Conservation (phyloP, 2,113 vertebrate genomes). For the Synodontis membranacea region DNA sequence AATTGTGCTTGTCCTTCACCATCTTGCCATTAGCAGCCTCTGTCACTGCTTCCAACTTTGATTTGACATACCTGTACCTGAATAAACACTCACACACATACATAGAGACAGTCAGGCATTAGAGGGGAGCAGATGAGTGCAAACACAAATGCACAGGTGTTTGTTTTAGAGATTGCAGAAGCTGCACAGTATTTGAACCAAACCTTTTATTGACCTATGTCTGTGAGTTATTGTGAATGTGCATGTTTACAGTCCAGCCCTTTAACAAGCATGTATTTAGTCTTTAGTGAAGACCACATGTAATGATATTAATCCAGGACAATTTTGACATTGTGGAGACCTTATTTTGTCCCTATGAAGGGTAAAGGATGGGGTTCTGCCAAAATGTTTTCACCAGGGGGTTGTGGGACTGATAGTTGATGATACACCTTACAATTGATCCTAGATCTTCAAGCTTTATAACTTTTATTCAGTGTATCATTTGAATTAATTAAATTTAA, state of each 20-base stretch:
- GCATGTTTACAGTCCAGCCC: neutral
- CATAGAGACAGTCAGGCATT: conserved; percentile 40
- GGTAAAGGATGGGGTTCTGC: neutral
- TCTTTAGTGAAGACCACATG: neutral
- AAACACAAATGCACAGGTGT: conserved; percentile 37
- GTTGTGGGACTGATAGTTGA: neutral
- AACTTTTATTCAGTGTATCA: neutral
- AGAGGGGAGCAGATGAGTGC: conserved; percentile 32
- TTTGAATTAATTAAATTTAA: neutral
- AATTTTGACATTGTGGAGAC: neutral
- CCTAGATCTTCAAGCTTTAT: neutral
- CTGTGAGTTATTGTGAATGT: neutral
- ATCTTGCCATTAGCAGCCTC: conserved; percentile 19
- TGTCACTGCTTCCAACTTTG: conserved; percentile 42
- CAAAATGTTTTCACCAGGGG: neutral
- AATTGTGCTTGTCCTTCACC: neutral
- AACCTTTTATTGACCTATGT: conserved; percentile 25
- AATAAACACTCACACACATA: conserved; percentile 29
- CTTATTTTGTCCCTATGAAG: neutral
- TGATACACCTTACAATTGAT: neutral
- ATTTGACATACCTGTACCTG: conserved; percentile 43
- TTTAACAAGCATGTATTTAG: neutral
- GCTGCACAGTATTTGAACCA: conserved; percentile 34
- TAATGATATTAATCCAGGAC: neutral
- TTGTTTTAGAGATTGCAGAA: conserved; percentile 47